These are phyloP conservation scores for Erethizon dorsatum DNA, from an alignment of 2,797 vertebrate species.

Conservation along the genomic window DNA sequence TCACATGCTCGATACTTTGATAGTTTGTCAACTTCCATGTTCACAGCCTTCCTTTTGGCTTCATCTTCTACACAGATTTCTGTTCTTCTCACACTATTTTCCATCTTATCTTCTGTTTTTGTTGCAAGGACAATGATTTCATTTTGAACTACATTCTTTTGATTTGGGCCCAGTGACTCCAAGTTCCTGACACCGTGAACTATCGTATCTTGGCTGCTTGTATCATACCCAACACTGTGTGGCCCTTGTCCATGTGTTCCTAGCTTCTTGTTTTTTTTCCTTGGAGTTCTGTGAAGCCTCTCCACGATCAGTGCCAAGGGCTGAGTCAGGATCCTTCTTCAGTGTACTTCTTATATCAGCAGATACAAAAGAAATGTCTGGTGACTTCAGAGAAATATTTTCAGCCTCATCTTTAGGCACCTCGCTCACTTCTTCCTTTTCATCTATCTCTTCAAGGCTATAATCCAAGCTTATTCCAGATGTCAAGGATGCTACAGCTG, in stretches of 20 bases:
- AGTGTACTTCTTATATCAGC: conserved; percentile 87
- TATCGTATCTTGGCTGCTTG: conserved; percentile 77
- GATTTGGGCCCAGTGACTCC: conserved; percentile 79
- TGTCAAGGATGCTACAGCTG: conserved; percentile 73
- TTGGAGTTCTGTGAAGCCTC: conserved; percentile 87
- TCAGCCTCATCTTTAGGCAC: conserved; percentile 81
- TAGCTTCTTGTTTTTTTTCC: conserved; percentile 92
- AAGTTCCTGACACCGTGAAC: conserved; percentile 80
- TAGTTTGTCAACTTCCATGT: conserved; percentile 79
- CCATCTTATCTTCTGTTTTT: conserved; percentile 82
- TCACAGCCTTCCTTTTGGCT: conserved; percentile 78
- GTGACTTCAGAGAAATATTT: conserved; percentile 80
- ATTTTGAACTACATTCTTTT: conserved; percentile 84
- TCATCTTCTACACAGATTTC: conserved; percentile 79
- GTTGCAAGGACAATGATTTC: conserved; percentile 79
- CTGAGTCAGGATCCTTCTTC: conserved; percentile 84
- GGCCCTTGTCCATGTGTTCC: conserved; percentile 92
- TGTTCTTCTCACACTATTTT: conserved; percentile 70
- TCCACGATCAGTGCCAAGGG: conserved; percentile 86
- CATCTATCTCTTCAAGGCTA: conserved; percentile 94
- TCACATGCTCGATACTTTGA: conserved; percentile 81
- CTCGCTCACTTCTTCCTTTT: conserved; percentile 93
- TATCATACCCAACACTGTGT: conserved; percentile 69
- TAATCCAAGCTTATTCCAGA: conserved; percentile 86
- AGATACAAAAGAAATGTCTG: conserved; percentile 87